These are phyloP conservation scores for Mesorhabditis spiculigera DNA, from an alignment of 2,888 invertebrate genomes.

Conservation along the genomic window DNA sequence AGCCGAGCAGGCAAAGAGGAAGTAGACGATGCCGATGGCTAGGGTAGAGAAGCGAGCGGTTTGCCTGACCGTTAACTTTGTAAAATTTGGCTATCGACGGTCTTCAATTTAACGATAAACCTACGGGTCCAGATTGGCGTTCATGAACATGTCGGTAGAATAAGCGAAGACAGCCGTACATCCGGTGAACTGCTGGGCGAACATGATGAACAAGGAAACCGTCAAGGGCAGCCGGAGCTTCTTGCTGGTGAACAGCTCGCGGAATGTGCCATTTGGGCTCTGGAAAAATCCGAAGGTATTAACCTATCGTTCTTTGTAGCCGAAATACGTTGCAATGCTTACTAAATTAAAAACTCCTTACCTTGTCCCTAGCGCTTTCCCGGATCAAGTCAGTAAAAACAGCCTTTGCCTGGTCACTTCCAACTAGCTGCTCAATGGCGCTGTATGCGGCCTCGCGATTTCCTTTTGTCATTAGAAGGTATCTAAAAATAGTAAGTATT, in stretches of 20 bases:
- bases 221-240: slow-evolving; percentile 46
- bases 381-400: no score
- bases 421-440: no score
- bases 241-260: slow-evolving; percentile 44
- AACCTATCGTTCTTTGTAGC: no score
- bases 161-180: slow-evolving; percentile 63
- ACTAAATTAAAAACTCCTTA: no score
- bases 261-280: slow-evolving; percentile 37
- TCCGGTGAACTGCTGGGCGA: slow-evolving; percentile 55
- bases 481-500: no score
- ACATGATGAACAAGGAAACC: slow-evolving; percentile 52
- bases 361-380: no score
- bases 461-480: no score
- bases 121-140: slow-evolving; percentile 51
- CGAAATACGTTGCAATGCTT: no score
- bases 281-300: not conserved
- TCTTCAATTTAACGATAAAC: slow-evolving; percentile 7
- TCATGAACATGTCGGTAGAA: slow-evolving; percentile 60
- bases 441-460: no score
- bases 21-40: slow-evolving; percentile 62
- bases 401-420: no score
- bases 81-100: no score
- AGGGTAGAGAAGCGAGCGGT: slow-evolving; percentile 60
- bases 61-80: slow-evolving; percentile 18
- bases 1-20: slow-evolving; percentile 60